phyloP scores from a whole-genome alignment of 1,140 invertebrate genomes.

The Periplaneta americana region DNA sequence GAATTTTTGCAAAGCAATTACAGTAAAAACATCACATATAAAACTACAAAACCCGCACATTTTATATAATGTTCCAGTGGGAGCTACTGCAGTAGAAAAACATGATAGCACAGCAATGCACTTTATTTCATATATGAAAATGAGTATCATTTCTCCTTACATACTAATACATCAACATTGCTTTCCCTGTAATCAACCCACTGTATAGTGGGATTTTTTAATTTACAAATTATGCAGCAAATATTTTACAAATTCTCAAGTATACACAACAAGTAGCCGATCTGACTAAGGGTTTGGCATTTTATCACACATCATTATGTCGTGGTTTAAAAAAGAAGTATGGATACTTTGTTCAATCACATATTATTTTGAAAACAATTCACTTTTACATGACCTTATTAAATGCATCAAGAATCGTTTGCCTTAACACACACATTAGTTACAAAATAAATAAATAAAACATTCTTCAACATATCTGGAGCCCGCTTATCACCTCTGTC shows the following conservation, averaged over 20 bases:
- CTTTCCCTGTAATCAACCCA: neutral
- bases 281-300: neutral
- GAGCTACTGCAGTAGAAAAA: too few species aligned
- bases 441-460: neutral
- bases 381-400: neutral
- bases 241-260: neutral
- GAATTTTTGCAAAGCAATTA: too few species aligned
- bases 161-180: neutral
- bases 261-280: neutral
- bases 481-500: neutral
- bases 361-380: neutral
- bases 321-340: neutral
- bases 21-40: too few species aligned
- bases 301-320: neutral
- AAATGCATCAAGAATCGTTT: neutral
- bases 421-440: neutral
- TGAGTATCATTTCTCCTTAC: neutral
- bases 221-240: neutral
- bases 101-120: neutral
- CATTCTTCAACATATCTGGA: neutral
- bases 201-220: neutral
- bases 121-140: neutral
- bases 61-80: too few species aligned
- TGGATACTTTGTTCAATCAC: neutral
- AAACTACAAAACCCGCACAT: too few species aligned